Conservation (phyloP, 2,113 vertebrate genomes). For the Pterocles burchelli region DNA sequence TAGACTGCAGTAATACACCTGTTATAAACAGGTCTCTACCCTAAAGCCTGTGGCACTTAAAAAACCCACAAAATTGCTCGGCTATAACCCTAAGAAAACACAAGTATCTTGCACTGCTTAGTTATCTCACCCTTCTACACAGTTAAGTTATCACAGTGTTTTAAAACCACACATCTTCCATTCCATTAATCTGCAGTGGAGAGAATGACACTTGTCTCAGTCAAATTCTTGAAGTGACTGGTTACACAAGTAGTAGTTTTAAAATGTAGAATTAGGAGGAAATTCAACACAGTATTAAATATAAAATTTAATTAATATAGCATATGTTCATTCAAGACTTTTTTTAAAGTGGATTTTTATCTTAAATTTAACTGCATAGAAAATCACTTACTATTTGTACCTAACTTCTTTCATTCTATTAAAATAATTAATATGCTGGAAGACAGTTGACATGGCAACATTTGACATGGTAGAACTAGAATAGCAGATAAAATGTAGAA, state of each 20-base stretch:
- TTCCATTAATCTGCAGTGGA: not conserved
- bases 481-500: not conserved
- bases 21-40: not conserved
- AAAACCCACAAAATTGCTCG: not conserved
- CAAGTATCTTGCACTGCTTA: not conserved
- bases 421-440: not conserved
- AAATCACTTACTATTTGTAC: not conserved
- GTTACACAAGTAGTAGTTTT: not conserved
- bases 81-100: not conserved
- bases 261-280: not conserved
- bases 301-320: not conserved
- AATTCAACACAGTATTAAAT: not conserved
- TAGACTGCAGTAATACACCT: not conserved
- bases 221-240: not conserved
- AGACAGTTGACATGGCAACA: not conserved
- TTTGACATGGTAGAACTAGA: not conserved
- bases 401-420: not conserved
- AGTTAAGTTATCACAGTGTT: not conserved
- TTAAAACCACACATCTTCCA: not conserved
- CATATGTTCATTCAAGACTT: not conserved
- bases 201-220: not conserved
- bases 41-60: not conserved
- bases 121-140: not conserved
- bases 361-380: not conserved
- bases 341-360: not conserved